These are phyloP conservation scores for Acrocephalus arundinaceus DNA, from an alignment of 2,113 vertebrate genomes.

Conservation along the genomic window DNA sequence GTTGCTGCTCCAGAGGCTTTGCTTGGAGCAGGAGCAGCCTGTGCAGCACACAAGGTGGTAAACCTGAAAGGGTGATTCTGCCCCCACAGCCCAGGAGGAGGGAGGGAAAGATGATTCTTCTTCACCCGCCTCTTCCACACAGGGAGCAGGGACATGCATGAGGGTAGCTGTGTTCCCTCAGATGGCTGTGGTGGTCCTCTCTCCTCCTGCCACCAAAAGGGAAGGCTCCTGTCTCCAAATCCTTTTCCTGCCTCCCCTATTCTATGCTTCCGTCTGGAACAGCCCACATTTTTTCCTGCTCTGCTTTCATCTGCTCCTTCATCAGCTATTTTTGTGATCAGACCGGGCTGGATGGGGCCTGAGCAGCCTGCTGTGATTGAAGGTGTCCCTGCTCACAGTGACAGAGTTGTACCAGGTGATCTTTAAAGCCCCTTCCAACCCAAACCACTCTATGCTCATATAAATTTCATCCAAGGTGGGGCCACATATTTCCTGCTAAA, in stretches of 20 bases:
- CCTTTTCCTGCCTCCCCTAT: not conserved
- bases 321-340: not conserved
- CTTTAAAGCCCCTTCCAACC: not conserved
- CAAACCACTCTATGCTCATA: not conserved
- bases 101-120: not conserved
- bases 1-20: not conserved
- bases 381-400: not conserved
- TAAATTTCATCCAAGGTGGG: not conserved
- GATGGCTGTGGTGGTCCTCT: not conserved
- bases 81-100: not conserved
- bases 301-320: not conserved
- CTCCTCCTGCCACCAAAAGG: not conserved
- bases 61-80: not conserved
- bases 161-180: not conserved
- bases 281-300: not conserved
- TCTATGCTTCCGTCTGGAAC: rapidly evolving
- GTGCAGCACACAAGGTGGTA: not conserved
- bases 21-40: not conserved
- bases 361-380: not conserved
- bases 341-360: not conserved
- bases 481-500: not conserved
- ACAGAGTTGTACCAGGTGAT: not conserved
- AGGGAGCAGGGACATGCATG: rapidly evolving
- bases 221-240: not conserved
- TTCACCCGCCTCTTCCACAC: not conserved